Conservation (phyloP, 1,140 invertebrate genomes). For the Drosophila nigrodunni region DNA sequence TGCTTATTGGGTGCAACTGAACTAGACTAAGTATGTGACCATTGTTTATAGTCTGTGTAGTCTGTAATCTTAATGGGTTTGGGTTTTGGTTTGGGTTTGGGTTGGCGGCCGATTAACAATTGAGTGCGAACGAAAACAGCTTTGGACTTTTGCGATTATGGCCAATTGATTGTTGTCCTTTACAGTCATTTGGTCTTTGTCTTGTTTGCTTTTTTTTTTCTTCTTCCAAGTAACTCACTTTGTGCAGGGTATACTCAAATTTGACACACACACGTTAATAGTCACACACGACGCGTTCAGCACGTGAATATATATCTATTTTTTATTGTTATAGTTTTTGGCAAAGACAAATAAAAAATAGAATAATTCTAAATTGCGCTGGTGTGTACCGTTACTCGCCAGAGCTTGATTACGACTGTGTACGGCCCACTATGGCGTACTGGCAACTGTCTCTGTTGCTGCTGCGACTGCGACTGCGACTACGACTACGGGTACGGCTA, state of each 20-base stretch:
- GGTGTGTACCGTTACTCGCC: constrained; percentile 68
- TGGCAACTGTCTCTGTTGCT: constrained; percentile 29
- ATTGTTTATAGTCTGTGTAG: constrained; percentile 17
- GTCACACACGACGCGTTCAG: constrained; percentile 8
- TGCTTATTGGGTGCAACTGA: background rate
- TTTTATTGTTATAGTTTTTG: background rate
- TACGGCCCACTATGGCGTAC: constrained; percentile 44
- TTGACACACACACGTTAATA: background rate
- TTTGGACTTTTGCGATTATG: background rate
- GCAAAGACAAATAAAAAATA: background rate
- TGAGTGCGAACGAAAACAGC: constrained; percentile 18
- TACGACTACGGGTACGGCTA: background rate
- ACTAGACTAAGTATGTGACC: constrained; percentile 6
- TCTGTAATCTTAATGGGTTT: constrained; percentile 63
- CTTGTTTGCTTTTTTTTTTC: no score
- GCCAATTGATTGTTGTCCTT: constrained; percentile 4
- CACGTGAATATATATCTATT: constrained; percentile 21
- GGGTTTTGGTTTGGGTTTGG: constrained; percentile 1
- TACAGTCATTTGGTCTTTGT: constrained; percentile 16
- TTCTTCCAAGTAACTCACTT: constrained; percentile 23
- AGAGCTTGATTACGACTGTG: constrained; percentile 70
- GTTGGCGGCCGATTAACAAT: constrained; percentile 62
- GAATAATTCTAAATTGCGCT: constrained; percentile 43
- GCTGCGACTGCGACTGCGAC: constrained; percentile 13
- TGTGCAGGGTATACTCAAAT: constrained; percentile 8